These are phyloP conservation scores for Canis aureus DNA, from an alignment of 2,113 vertebrate species.

Conservation along the genomic window DNA sequence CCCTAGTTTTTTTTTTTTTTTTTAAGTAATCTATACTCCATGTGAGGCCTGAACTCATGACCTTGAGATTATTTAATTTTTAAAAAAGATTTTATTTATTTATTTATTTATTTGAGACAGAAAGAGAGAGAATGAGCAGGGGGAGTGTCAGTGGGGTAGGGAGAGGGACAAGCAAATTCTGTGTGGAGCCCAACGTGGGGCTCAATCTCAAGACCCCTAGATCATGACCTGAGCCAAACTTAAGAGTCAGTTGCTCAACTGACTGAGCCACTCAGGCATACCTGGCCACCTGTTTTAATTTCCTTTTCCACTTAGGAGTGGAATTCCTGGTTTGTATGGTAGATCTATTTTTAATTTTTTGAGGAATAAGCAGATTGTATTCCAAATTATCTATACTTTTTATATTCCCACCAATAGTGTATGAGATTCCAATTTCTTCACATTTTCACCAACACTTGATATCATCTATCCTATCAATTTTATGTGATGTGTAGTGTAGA, in stretches of 20 bases:
- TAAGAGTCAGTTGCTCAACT: not conserved
- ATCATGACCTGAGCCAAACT: not conserved
- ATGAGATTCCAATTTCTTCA: not conserved
- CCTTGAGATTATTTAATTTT: not conserved
- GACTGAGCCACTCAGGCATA: not conserved
- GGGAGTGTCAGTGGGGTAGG: not conserved
- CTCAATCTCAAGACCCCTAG: not conserved
- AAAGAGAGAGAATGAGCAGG: not conserved
- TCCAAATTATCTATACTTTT: not conserved
- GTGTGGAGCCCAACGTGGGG: not conserved
- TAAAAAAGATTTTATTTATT: not conserved
- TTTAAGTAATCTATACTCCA: not conserved
- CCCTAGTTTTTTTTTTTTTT: not conserved
- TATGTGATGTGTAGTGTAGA: not conserved
- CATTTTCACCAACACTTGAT: not conserved
- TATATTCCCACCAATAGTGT: not conserved
- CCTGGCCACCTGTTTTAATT: not conserved
- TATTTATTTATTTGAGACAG: not conserved
- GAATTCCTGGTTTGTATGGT: not conserved
- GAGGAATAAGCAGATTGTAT: not conserved
- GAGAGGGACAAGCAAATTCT: not conserved
- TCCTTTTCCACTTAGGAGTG: not conserved
- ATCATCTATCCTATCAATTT: not conserved
- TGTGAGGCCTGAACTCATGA: not conserved
- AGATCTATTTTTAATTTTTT: not conserved